A percentile compares a stretch with the other conserved stretches of the same genome.
These are phyloP conservation scores for Cariama cristata DNA, from an alignment of 2,113 vertebrate species.

Conservation along the genomic window DNA sequence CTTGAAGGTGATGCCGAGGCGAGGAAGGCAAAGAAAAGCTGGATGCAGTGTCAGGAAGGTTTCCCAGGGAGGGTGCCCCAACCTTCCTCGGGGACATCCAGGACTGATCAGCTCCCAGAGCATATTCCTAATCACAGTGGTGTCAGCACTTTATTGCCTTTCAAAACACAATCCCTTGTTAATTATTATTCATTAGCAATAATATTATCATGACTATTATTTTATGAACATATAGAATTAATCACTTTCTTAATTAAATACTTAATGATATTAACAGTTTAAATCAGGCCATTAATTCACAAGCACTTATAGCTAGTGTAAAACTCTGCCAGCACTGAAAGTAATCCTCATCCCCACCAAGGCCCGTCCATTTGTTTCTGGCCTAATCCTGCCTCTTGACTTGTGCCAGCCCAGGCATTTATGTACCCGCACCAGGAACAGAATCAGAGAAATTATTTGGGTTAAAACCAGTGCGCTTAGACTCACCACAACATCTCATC, in stretches of 20 bases:
- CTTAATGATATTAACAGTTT: neutral
- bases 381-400: neutral
- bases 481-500: neutral
- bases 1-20: neutral
- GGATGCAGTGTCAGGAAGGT: neutral
- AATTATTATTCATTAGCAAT: conserved; percentile 41
- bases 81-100: neutral
- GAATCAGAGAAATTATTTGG: neutral
- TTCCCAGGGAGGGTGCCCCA: neutral
- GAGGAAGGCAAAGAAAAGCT: neutral
- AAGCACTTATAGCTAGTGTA: neutral
- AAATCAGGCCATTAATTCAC: neutral
- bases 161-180: neutral
- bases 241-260: conserved; percentile 49
- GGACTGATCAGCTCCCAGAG: neutral
- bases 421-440: neutral
- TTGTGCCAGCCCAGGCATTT: neutral
- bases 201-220: neutral
- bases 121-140: neutral
- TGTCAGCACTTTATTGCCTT: neutral
- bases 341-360: neutral
- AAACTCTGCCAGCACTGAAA: neutral
- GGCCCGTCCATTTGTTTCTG: neutral
- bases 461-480: neutral
- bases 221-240: conserved; percentile 3